Evolutionary conservation across 2,797 vertebrate genomes (phyloP), one percentile per base, ranked within the genome.

Genomic region (Enteromius thamalakanensis): DNA sequence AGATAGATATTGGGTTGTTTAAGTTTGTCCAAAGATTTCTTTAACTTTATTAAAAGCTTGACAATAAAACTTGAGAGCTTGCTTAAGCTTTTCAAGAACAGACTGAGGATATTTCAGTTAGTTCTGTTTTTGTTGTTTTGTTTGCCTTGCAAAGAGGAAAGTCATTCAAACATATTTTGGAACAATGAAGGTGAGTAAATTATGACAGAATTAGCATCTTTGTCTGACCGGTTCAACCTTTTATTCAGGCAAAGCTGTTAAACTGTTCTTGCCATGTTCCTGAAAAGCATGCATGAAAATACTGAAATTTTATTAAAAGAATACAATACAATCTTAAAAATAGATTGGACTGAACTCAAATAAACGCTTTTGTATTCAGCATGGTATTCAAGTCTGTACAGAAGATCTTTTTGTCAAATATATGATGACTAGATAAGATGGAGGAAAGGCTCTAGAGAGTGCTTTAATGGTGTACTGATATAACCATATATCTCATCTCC

Each of bases 381-480:
- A 21, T 53, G 8, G n/a, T 75, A 19, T 58, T 82, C 26, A 37
- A 55, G 14, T 47, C 12, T 53, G 42, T 76, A 47, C 75, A 40
- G 60, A 77, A n/a, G 19, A 75, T 17, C 45, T 76, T 53, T 32
- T 60, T 55, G 23, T 47, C 3, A 1, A 29, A 45, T 84, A 5
- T 40, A 40, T 77, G 42, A 71, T 62, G 71, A 29, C 45, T 68
- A n/a, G 77, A 69, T 47, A 53, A 51, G 71, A 49, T 80, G 17
- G 37, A 69, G 58, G 6, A 0, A 9, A 64, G 47, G 14, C 81
- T 77, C 62, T 70, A 26, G 72, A 58, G 71, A 45, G 17, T 37
- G 67, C 78, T 84, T 81, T 90, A 88, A 90, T 91, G 86, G 82
- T 80, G 85, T 88, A 88, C 81, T 89, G 84, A 82, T 42, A 42